phyloP scores from a whole-genome alignment of 2,113 vertebrate species.

The Conger conger region DNA sequence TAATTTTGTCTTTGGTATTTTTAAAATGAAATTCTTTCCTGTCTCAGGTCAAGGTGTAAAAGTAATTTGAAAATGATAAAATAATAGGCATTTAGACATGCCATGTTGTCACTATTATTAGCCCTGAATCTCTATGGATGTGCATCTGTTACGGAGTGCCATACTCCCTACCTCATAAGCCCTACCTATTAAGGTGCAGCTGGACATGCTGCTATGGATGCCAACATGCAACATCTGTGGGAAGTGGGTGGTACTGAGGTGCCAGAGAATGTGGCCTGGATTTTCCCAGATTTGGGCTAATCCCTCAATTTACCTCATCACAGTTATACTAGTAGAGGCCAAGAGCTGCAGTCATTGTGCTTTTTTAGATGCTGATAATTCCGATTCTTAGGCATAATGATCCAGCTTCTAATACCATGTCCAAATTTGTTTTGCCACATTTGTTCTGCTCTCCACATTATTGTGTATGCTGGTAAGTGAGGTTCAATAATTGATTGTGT shows the following conservation, averaged over 20 bases:
- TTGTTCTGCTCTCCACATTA: background rate
- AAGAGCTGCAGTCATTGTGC: background rate
- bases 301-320: background rate
- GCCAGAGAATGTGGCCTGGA: background rate
- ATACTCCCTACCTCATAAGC: slow-evolving; percentile 1
- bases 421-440: background rate
- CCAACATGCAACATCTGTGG: background rate
- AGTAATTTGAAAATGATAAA: background rate
- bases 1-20: background rate
- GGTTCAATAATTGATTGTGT: background rate
- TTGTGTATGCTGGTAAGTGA: background rate
- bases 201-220: background rate
- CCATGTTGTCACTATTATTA: slow-evolving; percentile 20
- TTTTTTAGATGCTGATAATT: background rate
- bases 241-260: background rate
- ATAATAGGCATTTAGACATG: background rate
- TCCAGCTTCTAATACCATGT: background rate
- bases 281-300: background rate
- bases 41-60: background rate
- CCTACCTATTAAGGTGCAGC: slow-evolving; percentile 22
- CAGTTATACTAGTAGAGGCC: background rate
- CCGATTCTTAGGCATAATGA: background rate
- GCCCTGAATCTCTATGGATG: background rate
- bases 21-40: background rate
- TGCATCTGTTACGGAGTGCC: background rate